Evolutionary conservation across 30 jellyfish, hydroid and myxozoan genomes (phyloP).

Genomic region (Clytia hemisphaerica): DNA sequence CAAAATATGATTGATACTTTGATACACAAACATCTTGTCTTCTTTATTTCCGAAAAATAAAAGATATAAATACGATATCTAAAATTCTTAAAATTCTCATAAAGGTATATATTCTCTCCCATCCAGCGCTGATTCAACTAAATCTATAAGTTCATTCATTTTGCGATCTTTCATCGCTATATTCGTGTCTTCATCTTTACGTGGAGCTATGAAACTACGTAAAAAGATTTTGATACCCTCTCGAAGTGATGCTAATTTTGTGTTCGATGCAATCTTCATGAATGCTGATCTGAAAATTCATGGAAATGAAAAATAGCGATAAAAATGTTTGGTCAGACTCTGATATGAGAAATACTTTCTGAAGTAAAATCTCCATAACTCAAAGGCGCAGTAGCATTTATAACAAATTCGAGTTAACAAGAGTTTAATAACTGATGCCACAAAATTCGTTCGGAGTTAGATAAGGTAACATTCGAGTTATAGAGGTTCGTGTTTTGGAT

Average conservation of each 20-base stretch:
- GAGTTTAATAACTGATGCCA: not conserved
- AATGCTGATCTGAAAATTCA: slow-evolving; percentile 48
- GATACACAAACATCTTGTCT: no score
- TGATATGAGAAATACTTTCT: not conserved
- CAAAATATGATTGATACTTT: no score
- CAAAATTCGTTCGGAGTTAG: not conserved
- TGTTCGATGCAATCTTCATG: slow-evolving; percentile 47
- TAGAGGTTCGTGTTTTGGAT: no score
- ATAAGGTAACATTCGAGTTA: not conserved
- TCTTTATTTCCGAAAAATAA: no score
- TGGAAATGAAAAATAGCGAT: not conserved
- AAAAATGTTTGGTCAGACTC: not conserved
- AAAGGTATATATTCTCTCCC: slow-evolving; percentile 49
- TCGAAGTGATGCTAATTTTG: slow-evolving; percentile 64
- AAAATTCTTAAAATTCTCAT: no score
- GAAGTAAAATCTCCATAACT: not conserved
- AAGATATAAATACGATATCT: no score
- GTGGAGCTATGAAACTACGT: slow-evolving; percentile 39
- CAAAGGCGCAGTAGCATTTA: not conserved
- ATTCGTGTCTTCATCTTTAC: slow-evolving; percentile 1
- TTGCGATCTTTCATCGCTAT: not conserved
- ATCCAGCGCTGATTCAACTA: slow-evolving; percentile 83
- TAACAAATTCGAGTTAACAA: not conserved
- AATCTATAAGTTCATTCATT: slow-evolving; percentile 56
- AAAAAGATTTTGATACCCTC: slow-evolving; percentile 81